Percentiles rank a stretch among this genome's conserved stretches.
Evolutionary conservation across 2,113 vertebrate species (phyloP).

Genomic region (Girardinichthys multiradiatus): DNA sequence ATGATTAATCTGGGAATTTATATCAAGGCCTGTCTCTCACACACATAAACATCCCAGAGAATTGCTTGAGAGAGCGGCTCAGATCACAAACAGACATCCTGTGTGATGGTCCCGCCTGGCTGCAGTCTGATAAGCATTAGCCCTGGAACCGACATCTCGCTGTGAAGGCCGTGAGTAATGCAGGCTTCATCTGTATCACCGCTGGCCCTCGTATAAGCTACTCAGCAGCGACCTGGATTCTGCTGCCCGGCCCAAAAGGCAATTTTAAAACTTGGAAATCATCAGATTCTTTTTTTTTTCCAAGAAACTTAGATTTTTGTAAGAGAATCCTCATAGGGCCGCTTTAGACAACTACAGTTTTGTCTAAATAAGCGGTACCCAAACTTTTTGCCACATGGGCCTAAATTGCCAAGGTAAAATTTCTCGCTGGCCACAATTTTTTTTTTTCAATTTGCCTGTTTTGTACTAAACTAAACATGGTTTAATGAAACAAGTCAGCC

Average conservation of each 20-base stretch:
- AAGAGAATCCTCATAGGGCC: neutral
- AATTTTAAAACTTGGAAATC: conserved; percentile 9
- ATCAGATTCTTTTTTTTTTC: neutral
- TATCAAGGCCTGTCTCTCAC: conserved; percentile 20
- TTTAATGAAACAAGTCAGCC: too few relatives aligned
- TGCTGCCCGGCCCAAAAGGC: conserved; percentile 8
- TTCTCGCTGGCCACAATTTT: neutral
- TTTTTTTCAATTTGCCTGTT: neutral
- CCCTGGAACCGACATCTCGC: conserved; percentile 24
- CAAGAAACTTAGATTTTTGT: neutral
- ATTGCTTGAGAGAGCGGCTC: conserved; percentile 35
- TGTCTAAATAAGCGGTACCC: neutral
- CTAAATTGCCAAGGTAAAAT: neutral
- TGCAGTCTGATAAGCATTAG: conserved; percentile 59
- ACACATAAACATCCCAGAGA: conserved; percentile 32
- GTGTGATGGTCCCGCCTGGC: conserved; percentile 44
- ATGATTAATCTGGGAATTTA: conserved; percentile 37
- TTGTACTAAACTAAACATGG: neutral
- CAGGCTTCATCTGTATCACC: conserved; percentile 31
- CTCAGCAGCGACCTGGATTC: conserved; percentile 29
- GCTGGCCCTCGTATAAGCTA: conserved; percentile 9
- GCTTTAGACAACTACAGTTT: neutral
- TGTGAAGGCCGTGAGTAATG: conserved; percentile 29
- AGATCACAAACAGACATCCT: conserved; percentile 47
- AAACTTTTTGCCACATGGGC: neutral